Percentiles rank a stretch among this genome's conserved stretches.
Evolutionary conservation across 2,113 vertebrate genomes (phyloP).

Genomic region (Sceloporus tristichus): DNA sequence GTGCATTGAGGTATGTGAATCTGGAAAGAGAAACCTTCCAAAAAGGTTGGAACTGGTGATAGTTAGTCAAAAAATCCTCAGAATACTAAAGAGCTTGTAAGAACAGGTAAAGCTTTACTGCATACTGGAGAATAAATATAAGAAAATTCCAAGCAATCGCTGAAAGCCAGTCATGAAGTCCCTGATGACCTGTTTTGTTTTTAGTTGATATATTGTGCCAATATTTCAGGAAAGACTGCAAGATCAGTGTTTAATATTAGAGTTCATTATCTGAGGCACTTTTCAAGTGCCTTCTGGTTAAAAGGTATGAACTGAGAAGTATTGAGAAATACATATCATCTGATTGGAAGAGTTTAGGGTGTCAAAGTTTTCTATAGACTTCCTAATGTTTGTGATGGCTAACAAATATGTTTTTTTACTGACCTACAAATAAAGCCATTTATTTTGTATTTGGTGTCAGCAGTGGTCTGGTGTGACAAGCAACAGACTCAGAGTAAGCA

Average conservation of each 20-base stretch:
- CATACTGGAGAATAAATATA: not conserved
- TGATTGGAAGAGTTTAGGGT: not conserved
- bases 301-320: conserved; percentile 27
- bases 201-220: not conserved
- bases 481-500: not conserved
- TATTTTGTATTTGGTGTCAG: not conserved
- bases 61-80: not conserved
- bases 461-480: not conserved
- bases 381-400: not conserved
- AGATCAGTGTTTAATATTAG: not conserved
- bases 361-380: conserved; percentile 21
- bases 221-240: not conserved
- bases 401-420: too few relatives aligned
- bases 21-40: conserved; percentile 38
- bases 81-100: conserved; percentile 27
- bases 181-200: not conserved
- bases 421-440: too few relatives aligned
- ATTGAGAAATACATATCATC: not conserved
- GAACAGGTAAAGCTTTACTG: conserved; percentile 21
- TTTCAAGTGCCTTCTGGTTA: conserved; percentile 2
- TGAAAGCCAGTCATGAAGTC: not conserved
- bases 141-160: conserved; percentile 14
- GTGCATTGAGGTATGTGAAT: not conserved
- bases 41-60: not conserved
- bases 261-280: rapidly evolving